Evolutionary conservation across 1,140 invertebrate species (phyloP).

Genomic region (Papilio polyxenes): DNA sequence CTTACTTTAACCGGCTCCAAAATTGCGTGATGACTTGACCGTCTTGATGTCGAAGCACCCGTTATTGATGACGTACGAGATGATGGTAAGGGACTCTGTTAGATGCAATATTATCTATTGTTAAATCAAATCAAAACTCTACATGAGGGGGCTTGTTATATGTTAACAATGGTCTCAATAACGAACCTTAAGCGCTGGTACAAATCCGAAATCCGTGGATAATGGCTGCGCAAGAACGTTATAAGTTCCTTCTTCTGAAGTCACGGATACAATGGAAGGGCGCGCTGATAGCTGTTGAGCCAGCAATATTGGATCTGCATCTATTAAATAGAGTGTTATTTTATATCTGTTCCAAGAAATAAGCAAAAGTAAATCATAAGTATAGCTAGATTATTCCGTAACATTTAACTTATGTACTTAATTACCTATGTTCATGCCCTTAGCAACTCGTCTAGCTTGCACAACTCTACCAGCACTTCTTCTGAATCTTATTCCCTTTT

Average conservation of each 20-base stretch:
- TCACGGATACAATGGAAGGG: conserved; percentile 74
- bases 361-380: too few relatives aligned
- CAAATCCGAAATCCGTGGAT: conserved; percentile 71
- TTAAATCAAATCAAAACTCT: neutral
- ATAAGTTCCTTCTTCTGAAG: conserved; percentile 73
- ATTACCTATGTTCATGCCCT: conserved; percentile 76
- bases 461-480: conserved; percentile 72
- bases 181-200: conserved; percentile 65
- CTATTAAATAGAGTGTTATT: conserved; percentile 46
- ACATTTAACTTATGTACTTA: conserved; percentile 8
- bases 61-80: conserved; percentile 68
- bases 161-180: neutral
- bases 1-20: conserved; percentile 69
- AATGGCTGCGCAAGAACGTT: conserved; percentile 68
- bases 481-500: conserved; percentile 74
- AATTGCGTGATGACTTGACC: conserved; percentile 71
- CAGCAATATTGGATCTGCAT: conserved; percentile 70
- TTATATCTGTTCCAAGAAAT: neutral
- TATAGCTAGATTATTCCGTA: neutral
- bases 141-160: neutral
- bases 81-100: conserved; percentile 65
- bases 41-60: conserved; percentile 66
- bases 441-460: conserved; percentile 71
- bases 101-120: conserved; percentile 32
- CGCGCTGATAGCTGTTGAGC: conserved; percentile 74